Evolutionary conservation across 2,113 vertebrate species (phyloP).

Genomic region (Cyanistes caeruleus): DNA sequence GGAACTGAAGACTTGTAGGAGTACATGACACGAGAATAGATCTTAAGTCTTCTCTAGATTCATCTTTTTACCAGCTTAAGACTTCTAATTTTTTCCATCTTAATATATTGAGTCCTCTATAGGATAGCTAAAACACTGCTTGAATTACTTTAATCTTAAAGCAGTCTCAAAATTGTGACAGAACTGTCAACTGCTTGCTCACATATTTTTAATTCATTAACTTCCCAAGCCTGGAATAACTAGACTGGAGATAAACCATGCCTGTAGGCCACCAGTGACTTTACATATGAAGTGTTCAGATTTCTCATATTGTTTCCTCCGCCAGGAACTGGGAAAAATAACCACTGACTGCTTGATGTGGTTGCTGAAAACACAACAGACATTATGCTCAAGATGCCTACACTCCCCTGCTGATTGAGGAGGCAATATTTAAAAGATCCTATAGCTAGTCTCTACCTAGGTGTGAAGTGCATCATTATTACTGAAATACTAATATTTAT

Average conservation of each 20-base stretch:
- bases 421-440: not conserved
- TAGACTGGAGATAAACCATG: not conserved
- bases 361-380: not conserved
- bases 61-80: not conserved
- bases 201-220: not conserved
- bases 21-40: not conserved
- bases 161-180: not conserved
- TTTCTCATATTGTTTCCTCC: not conserved
- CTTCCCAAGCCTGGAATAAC: not conserved
- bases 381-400: not conserved
- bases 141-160: not conserved
- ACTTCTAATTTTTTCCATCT: not conserved
- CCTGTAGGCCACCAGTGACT: not conserved
- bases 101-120: not conserved
- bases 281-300: not conserved
- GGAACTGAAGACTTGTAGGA: not conserved
- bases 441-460: accelerated
- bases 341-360: not conserved
- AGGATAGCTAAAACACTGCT: not conserved
- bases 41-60: not conserved
- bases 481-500: not conserved
- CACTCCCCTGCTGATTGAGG: not conserved
- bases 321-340: not conserved
- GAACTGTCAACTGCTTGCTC: not conserved
- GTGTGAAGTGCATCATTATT: not conserved